Base-by-base conservation (phyloP, 2,797 vertebrate species). In the Schizopygopsis pylzovi region DNA sequence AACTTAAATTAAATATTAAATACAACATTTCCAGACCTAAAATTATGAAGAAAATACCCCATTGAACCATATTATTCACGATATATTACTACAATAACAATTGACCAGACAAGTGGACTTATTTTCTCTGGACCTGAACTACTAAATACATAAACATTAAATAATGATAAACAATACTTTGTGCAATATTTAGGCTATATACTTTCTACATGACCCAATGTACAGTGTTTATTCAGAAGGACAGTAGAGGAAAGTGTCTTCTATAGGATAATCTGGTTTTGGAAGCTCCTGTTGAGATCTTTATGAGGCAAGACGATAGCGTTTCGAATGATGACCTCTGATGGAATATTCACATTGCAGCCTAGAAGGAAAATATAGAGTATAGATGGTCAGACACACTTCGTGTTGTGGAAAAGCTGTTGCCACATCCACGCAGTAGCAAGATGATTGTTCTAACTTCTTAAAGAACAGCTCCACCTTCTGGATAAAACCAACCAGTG, bases 241-340 rank as follows among this genome's bases (percentile, higher is more conserved):
- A 43, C 54, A 52, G 77, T 8, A 70, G 18, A 33, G 71, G n/a
- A 80, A 54, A 22, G 33, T 56, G 33, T 79, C 78, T 85, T 85
- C 91, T 95, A 99, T 88, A 99, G 95, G 90, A 99, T 99, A 89
- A 99, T 99, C 94, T 99, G 98, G 93, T 99, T 99, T 94, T 99
- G 99, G 94, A 99, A 99, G 94, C 98, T 97, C 61, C 97, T 96
- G 93, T 98, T 98, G 86, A 99, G 96, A 92, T 99, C 98, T 95
- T 99, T 99, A 95, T 99, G 98, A 72, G 98, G 98, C 88, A 99
- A 97, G 87, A 99, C 98, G 45, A 99, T 99, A 0, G 98, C 97
- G 94, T 99, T 99, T 88, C 99, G 96, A 90, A 99, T 97, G 86
- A 99, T 97, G 0, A 99, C 98, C 93, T 99, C 98, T 0, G 97